Base-by-base conservation (phyloP, 1,140 invertebrate genomes). In the Heterodera schachtii region DNA sequence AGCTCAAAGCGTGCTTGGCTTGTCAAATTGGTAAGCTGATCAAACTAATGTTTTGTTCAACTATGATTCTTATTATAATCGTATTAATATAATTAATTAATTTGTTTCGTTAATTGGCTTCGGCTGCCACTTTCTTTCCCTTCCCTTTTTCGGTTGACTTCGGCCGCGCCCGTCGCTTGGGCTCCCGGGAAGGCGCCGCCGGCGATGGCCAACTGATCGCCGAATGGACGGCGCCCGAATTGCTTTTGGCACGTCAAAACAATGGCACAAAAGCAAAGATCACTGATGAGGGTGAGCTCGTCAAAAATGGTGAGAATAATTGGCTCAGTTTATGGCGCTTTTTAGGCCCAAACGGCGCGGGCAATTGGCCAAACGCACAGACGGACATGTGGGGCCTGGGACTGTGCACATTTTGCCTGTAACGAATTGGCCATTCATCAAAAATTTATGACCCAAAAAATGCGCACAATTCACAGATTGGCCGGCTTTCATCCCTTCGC, bases 381-480 rank as follows among this genome's bases (percentile, higher is more conserved):
- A 95, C 95, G 46, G 97, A 99, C 91, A 94, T 98, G 84, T 99
- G 97, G 97, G 94, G 94, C 73, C 92, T 98, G 43, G 97, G 95
- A 43, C 95, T 96, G 6, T 91, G 99, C 0, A 93, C 94, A 2
- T 99, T 98, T 91, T 92, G 97, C n/a, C 92, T 99, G 90, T 92
- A 89, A 91, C 91, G 5, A 16, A 89, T 81, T 11, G 16, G 19
- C 47, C 21, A 6, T 81, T 1, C 31, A 1, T 31, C 5, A 3
- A 3, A 9, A 31, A 21, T 71, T 67, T 16, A 43, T 52, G 19
- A 19, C 4, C 4, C 41, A 44, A 13, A 67, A n/a, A 81, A 21
- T 60, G 47, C 43, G 16, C 70, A 7, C 11, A 73, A 67, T 64
- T 89, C 83, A 43, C 84, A 92, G 92, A 75, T 91, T 99, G 52